These are phyloP conservation scores for Conus ventricosus DNA, from an alignment of 1,140 invertebrate species.

Conservation along the genomic window DNA sequence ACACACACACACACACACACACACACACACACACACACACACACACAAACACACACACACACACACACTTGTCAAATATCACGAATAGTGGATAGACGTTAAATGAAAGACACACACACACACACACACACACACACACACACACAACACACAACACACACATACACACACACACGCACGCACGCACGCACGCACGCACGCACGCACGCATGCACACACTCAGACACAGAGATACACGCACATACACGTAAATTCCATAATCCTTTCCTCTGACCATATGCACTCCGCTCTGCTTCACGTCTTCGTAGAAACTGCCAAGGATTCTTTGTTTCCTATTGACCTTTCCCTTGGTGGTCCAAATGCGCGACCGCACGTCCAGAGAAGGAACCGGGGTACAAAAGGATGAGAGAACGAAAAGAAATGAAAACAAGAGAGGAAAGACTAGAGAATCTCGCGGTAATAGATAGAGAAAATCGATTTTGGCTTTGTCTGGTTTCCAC, in stretches of 20 bases:
- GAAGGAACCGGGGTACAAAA: too few species aligned
- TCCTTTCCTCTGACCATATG: neutral
- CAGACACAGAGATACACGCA: neutral
- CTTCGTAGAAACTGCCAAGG: too few species aligned
- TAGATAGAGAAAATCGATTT: too few species aligned
- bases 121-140: slow-evolving; percentile 1
- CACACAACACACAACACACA: neutral
- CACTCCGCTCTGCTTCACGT: neutral
- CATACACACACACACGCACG: neutral
- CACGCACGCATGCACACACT: neutral
- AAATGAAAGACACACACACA: neutral
- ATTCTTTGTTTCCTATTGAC: too few species aligned
- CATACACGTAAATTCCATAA: neutral
- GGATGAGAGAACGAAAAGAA: too few species aligned
- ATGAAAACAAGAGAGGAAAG: too few species aligned
- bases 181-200: neutral
- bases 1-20: neutral
- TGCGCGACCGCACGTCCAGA: too few species aligned
- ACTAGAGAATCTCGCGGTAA: too few species aligned
- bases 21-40: neutral
- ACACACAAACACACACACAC: neutral
- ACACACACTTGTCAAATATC: too few species aligned
- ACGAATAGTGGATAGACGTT: too few species aligned
- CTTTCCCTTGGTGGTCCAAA: too few species aligned
- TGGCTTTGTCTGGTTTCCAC: too few species aligned